A percentile compares a stretch with the other conserved stretches of the same genome.
Evolutionary conservation across 2,888 invertebrate species (phyloP).

Genomic region (Corythucha ciliata): DNA sequence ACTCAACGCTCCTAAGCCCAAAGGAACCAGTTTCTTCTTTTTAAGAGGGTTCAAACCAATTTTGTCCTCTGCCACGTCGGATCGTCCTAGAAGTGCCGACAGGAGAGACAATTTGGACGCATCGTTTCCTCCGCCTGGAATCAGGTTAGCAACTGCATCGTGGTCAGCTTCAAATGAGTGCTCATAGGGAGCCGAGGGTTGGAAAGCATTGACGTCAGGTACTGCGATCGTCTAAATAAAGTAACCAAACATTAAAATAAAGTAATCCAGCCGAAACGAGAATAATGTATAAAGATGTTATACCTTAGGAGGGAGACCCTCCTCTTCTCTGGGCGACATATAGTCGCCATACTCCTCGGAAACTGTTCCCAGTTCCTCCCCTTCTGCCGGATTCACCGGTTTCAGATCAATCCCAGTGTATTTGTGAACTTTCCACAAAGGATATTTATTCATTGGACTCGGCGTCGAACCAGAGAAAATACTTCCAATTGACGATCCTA

Average conservation of each 20-base stretch:
- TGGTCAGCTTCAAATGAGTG: neutral
- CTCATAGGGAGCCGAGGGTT: neutral
- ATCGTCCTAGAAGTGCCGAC: too few relatives aligned
- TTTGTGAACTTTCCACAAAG: constrained; percentile 39
- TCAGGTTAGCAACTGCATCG: too few relatives aligned
- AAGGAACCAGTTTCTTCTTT: constrained; percentile 11
- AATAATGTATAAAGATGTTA: too few relatives aligned
- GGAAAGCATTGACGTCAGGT: neutral
- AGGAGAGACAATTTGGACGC: too few relatives aligned
- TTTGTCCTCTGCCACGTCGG: constrained; percentile 14
- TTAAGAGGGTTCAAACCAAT: constrained; percentile 9
- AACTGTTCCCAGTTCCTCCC: constrained; percentile 11
- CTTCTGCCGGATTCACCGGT: constrained; percentile 35
- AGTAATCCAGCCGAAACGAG: too few relatives aligned
- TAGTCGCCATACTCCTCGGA: constrained; percentile 10
- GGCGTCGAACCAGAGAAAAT: too few relatives aligned
- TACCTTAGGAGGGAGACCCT: constrained; percentile 17
- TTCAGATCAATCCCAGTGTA: constrained; percentile 38
- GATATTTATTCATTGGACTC: constrained; percentile 17
- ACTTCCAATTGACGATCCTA: too few relatives aligned
- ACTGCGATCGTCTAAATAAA: neutral
- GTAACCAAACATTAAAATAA: too few relatives aligned
- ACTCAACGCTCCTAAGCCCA: constrained; percentile 4
- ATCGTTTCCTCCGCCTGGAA: neutral
- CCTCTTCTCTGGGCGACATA: neutral